These are phyloP conservation scores for Rhea pennata DNA, from an alignment of 2,113 vertebrate species.

Conservation along the genomic window DNA sequence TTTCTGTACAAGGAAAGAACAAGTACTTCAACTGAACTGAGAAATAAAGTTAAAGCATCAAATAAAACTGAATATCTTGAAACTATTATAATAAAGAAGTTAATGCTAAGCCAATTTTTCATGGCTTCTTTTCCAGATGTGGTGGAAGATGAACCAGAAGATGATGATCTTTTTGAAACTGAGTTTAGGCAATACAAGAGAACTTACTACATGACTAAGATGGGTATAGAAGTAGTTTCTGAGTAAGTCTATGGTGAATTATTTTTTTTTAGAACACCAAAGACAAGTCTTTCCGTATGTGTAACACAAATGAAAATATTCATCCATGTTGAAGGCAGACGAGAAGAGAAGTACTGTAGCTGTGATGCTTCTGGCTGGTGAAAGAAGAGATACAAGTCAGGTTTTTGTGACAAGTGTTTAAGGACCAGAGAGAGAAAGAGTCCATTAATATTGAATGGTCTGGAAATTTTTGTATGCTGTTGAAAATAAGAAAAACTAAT, in stretches of 20 bases:
- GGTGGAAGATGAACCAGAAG: slow-evolving; percentile 88
- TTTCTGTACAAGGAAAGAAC: neutral
- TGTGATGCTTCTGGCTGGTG: neutral
- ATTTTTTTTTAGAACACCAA: neutral
- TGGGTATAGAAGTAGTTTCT: slow-evolving; percentile 94
- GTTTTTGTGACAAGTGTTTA: neutral
- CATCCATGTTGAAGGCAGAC: neutral
- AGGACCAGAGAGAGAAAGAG: neutral
- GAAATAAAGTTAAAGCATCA: neutral
- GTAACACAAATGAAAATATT: neutral
- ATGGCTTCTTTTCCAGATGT: slow-evolving; percentile 65
- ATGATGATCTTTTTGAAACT: slow-evolving; percentile 96
- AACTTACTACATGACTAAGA: slow-evolving; percentile 98
- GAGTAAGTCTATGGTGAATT: slow-evolving; percentile 83
- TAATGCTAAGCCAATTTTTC: neutral
- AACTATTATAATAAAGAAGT: neutral
- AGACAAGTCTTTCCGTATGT: neutral
- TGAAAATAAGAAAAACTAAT: neutral
- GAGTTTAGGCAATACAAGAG: slow-evolving; percentile 98
- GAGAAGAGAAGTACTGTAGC: neutral
- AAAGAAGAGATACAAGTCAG: neutral
- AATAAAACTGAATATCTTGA: neutral
- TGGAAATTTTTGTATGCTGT: neutral
- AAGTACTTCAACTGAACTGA: neutral
- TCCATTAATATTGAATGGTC: neutral